Percentiles rank a stretch among this genome's conserved stretches.
Conservation (phyloP, 2,797 vertebrate genomes). For the Hydrophis major region DNA sequence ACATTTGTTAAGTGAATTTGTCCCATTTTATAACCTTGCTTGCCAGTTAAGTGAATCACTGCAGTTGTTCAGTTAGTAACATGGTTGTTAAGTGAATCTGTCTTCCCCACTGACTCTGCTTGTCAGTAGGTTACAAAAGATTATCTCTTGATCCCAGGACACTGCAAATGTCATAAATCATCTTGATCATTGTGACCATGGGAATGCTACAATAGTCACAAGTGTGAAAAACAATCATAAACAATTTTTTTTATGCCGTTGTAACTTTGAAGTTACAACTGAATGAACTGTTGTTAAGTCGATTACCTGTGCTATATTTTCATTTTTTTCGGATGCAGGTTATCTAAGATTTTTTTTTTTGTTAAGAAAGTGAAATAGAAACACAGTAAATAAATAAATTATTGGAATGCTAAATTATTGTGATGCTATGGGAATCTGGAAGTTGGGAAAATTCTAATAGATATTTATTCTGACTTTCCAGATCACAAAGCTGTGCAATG, state of each 20-base stretch:
- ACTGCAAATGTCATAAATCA: neutral
- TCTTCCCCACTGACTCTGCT: neutral
- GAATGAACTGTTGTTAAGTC: neutral
- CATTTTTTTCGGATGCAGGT: neutral
- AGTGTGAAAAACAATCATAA: neutral
- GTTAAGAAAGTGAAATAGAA: neutral
- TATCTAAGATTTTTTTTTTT: neutral
- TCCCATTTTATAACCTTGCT: neutral
- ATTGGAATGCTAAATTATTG: neutral
- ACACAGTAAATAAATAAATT: neutral
- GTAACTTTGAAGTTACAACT: neutral
- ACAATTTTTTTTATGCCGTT: neutral
- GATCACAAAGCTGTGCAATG: neutral
- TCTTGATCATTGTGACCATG: neutral
- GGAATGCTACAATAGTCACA: neutral
- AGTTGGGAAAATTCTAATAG: neutral
- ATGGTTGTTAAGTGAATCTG: neutral
- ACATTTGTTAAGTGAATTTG: neutral
- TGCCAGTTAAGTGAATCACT: neutral
- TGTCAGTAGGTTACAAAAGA: neutral
- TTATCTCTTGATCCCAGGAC: neutral
- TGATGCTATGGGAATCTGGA: neutral
- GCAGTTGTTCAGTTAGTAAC: neutral
- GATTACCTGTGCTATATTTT: neutral
- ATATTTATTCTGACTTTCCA: neutral